Conservation (phyloP, 1,140 invertebrate genomes). For the Drosophila biarmipes region DNA sequence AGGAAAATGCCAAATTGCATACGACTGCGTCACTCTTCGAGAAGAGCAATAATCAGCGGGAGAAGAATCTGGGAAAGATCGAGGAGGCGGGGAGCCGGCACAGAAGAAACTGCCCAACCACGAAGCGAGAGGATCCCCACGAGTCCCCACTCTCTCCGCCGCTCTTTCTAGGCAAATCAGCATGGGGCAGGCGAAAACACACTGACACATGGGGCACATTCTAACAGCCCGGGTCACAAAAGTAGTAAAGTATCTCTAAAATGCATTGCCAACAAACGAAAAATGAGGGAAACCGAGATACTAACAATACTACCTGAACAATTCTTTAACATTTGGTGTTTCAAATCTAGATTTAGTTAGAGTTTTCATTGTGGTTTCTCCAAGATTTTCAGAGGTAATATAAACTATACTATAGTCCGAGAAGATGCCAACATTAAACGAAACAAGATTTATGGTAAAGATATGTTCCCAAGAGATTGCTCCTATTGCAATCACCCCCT, state of each 20-base stretch:
- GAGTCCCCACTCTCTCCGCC: neutral
- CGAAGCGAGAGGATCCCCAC: constrained; percentile 17
- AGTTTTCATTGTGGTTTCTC: too few relatives aligned
- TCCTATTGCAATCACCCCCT: neutral
- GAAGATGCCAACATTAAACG: too few relatives aligned
- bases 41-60: neutral
- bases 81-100: constrained; percentile 5
- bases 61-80: constrained; percentile 2
- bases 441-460: too few relatives aligned
- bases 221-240: constrained; percentile 7
- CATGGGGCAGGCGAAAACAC: constrained; percentile 51
- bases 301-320: too few relatives aligned
- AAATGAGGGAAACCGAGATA: neutral
- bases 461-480: too few relatives aligned
- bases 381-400: too few relatives aligned
- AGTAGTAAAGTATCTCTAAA: neutral
- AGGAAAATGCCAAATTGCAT: constrained; percentile 74
- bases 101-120: constrained; percentile 27
- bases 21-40: constrained; percentile 61
- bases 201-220: constrained; percentile 19
- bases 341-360: too few relatives aligned
- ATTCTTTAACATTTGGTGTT: too few relatives aligned
- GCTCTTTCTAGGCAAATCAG: constrained; percentile 27
- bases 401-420: too few relatives aligned
- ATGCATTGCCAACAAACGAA: neutral